Base-by-base conservation (phyloP, 2,888 invertebrate genomes). In the Ferrisia virgata region DNA sequence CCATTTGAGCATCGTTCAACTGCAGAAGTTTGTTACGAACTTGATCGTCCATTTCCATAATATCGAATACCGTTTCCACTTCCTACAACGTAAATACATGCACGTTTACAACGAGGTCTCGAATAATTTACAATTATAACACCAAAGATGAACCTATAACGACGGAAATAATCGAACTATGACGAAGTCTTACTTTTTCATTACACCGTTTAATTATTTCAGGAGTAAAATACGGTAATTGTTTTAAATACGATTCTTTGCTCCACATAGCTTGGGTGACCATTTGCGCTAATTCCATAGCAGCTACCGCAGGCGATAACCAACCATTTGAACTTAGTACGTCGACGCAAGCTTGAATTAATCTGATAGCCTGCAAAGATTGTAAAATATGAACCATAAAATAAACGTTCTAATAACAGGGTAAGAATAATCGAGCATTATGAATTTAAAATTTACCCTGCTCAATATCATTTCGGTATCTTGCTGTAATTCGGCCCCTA, bases 181-280 rank as follows among this genome's bases (percentile, higher is more conserved):
- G 43, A 13, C 18, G 11, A 40, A 36, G 36, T 72, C 86, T 86
- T 87, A 93, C 94, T 92, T 97, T 96, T 25, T 97, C 98, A 0
- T 94, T 92, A 88, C 98, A 98, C 6, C 97, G 91, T 88, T 96
- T 95, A 86, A 99, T 94, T 84, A 96, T 93, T 0, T 97, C 98
- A 0, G 91, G 88, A 2, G 92, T 94, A 89, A 99, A 99, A 90
- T 99, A 98, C 1, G 99, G 99, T 88, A 99, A 89, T 88, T 99
- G 99, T 86, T 98, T 94, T 85, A 99, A 91, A 88, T 98, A 98
- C 0, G 97, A 96, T 90, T 99, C 99, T 89, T 98, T 98, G 87
- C 95, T 96, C 98, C 99, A 99, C 98, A 99, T 98, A 11, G 99
- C 99, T 90, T 99, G 99, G 0, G 99, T 99, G 1, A 97, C 96